Percentiles rank a stretch among this genome's conserved stretches.
Conservation (phyloP, 2,888 invertebrate genomes). For the Mechanitis messenoides region DNA sequence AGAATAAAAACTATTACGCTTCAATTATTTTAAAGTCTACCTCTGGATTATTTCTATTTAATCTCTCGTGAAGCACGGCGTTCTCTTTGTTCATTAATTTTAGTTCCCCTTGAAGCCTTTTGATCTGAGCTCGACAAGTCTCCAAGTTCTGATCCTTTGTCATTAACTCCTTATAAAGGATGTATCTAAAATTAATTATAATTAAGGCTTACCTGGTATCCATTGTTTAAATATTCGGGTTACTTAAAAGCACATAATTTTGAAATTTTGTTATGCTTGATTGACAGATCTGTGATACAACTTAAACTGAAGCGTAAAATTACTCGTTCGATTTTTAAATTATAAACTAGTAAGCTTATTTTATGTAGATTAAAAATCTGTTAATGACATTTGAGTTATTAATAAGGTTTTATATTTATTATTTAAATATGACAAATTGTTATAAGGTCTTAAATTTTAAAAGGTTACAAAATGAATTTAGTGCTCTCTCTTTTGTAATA, state of each 20-base stretch:
- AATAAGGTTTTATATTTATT: no score
- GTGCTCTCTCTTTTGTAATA: no score
- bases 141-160: conserved; percentile 80
- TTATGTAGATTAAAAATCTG: no score
- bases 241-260: conserved; percentile 30
- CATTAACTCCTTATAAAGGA: conserved; percentile 79
- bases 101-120: conserved; percentile 79
- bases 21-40: conserved; percentile 33
- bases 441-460: no score
- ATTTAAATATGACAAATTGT: no score
- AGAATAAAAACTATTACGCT: not conserved
- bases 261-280: conserved; percentile 14
- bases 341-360: not conserved
- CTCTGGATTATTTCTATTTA: conserved; percentile 60
- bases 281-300: conserved; percentile 11
- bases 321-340: conserved; percentile 12
- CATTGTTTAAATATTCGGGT: conserved; percentile 37
- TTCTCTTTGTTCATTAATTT: conserved; percentile 80
- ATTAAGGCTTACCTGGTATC: conserved; percentile 40
- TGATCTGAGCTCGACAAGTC: conserved; percentile 77
- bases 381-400: no score
- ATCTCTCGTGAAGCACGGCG: conserved; percentile 71
- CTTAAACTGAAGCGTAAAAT: not conserved
- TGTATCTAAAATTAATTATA: conserved; percentile 65
- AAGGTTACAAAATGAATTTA: no score